Evolutionary conservation across 2,888 invertebrate species (phyloP), one percentile per base, ranked within the genome.

Genomic region (Epinotia nisella): DNA sequence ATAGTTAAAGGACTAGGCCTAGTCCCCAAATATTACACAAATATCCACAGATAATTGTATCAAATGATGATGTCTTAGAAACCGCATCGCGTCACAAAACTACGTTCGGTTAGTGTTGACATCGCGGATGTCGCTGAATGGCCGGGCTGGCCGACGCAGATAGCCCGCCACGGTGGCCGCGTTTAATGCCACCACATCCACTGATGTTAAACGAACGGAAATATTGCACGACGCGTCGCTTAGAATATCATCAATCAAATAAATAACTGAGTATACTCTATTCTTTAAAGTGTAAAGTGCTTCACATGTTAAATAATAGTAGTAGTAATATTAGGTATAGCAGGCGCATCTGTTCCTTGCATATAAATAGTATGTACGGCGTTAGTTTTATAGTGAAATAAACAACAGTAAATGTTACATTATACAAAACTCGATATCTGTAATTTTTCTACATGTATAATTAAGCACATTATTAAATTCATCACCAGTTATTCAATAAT

Each of bases 141-240:
- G 61, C 39, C 67, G 41, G 87, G 81, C 85, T 87, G 88, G 79
- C 78, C 78, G 69, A 75, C 56, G 70, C 78, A 85, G 87, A 88
- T 89, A 85, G 81, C 78, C 77, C 71, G 76, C 72, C 53, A 69
- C 67, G 61, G 71, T 70, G 72, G 65, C 56, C 68, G 72, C 58
- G 19, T 73, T 72, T 68, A 73, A 73, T 68, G 62, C 62, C 39
- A 35, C 19, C 61, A 56, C 68, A 65, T 69, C 41, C 71, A 19
- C 64, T 55, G 56, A 61, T 45, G 53, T 55, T 66, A 61, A 67
- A 71, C 3, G 61, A 55, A 45, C 60, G 24, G 53, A 19, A 55
- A 55, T 66, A 67, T 21, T 29, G n/a, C 60, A 55, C 29, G 19
- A 45, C 15, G 15, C 45, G 62, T 56, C 45, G 35, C 10, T 49